A percentile compares a stretch with the other conserved stretches of the same genome.
These are phyloP conservation scores for Yponomeuta sedellus DNA, from an alignment of 2,888 invertebrate genomes.

Conservation along the genomic window DNA sequence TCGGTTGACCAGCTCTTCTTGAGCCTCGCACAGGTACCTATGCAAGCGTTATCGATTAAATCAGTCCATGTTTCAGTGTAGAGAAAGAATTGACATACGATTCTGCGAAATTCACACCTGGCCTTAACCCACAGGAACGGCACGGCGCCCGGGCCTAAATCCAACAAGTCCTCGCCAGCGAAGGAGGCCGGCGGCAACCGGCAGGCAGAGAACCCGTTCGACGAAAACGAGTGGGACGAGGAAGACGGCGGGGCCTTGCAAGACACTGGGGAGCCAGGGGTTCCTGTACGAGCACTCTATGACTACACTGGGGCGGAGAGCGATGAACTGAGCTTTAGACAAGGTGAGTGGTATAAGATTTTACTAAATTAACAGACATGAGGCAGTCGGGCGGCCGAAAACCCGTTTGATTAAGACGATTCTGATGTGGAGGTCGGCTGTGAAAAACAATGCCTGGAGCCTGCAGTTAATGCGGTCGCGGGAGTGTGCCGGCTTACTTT, in stretches of 20 bases:
- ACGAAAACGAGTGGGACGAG: constrained; percentile 88
- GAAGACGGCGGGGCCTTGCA: constrained; percentile 91
- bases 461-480: too few relatives aligned
- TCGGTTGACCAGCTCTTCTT: too few relatives aligned
- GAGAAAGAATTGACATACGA: not conserved
- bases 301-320: constrained; percentile 98
- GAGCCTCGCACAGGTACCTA: too few relatives aligned
- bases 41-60: too few relatives aligned
- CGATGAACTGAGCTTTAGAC: constrained; percentile 97
- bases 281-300: constrained; percentile 95
- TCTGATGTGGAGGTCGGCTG: too few relatives aligned
- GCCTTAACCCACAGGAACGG: constrained; percentile 49
- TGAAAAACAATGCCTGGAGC: too few relatives aligned
- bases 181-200: constrained; percentile 35
- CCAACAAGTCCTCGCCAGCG: constrained; percentile 57
- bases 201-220: constrained; percentile 87
- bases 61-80: not conserved
- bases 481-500: too few relatives aligned
- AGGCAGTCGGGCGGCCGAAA: too few relatives aligned
- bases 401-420: too few relatives aligned
- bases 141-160: constrained; percentile 56
- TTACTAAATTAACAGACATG: too few relatives aligned
- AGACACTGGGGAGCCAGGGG: constrained; percentile 95
- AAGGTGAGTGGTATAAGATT: constrained; percentile 78
- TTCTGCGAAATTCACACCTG: not conserved